Percentiles rank a stretch among this genome's conserved stretches.
These are phyloP conservation scores for Orthonyx spaldingii DNA, from an alignment of 2,113 vertebrate species.

Conservation along the genomic window DNA sequence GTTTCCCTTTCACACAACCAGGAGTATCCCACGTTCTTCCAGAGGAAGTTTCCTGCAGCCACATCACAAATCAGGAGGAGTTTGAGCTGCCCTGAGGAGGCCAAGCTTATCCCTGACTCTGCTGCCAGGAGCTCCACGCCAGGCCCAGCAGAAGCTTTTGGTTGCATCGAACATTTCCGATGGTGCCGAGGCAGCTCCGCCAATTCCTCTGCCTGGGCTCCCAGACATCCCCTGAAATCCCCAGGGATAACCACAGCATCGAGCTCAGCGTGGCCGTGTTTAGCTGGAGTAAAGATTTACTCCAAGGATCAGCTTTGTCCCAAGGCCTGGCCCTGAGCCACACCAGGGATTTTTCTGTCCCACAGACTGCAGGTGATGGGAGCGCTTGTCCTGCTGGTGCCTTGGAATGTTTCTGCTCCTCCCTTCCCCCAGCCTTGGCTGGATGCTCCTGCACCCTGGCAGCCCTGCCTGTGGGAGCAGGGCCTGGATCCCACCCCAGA, in stretches of 20 bases:
- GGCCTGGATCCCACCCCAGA: not conserved
- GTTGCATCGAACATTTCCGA: too few relatives aligned
- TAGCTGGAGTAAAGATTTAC: not conserved
- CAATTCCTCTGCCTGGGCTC: not conserved
- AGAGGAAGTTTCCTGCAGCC: not conserved
- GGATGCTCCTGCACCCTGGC: not conserved
- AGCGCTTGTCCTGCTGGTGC: not conserved
- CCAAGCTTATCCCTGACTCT: not conserved
- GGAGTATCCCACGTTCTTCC: not conserved
- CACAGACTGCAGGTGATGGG: not conserved
- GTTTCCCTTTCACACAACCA: not conserved
- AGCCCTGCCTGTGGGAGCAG: not conserved
- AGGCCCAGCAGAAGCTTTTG: not conserved
- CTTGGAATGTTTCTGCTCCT: not conserved
- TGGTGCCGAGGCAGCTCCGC: not conserved
- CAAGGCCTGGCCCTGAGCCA: not conserved
- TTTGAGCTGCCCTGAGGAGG: not conserved
- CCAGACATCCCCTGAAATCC: not conserved
- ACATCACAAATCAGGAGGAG: not conserved
- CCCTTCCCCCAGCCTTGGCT: not conserved
- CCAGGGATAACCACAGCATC: not conserved
- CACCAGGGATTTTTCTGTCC: not conserved
- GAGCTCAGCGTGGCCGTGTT: not conserved
- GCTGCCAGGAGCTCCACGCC: not conserved
- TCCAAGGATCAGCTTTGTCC: not conserved